phyloP scores from a whole-genome alignment of 2,888 invertebrate species.

The Phrixothrix hirtus region DNA sequence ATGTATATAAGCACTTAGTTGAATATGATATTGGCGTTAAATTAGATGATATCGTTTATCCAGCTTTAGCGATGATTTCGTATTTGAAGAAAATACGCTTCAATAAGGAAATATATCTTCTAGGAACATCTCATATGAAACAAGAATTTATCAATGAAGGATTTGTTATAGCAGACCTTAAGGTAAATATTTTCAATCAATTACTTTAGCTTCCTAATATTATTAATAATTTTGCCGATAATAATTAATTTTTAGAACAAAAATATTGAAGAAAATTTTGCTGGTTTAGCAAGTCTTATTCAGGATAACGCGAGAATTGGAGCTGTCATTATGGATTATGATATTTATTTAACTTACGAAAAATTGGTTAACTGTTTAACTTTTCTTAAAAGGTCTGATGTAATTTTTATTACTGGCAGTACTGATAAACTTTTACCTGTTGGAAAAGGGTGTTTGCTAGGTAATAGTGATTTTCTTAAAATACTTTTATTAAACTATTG shows the following conservation, averaged over 20 bases:
- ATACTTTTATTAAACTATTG: neutral
- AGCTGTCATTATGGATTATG: conserved; percentile 63
- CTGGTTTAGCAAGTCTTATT: conserved; percentile 29
- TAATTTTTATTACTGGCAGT: conserved; percentile 59
- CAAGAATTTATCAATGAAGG: conserved; percentile 7
- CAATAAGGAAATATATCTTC: conserved; percentile 5
- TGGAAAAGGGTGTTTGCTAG: neutral
- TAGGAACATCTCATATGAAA: conserved; percentile 6
- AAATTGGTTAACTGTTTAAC: conserved; percentile 59
- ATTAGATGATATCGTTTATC: conserved; percentile 3
- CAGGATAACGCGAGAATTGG: conserved; percentile 58
- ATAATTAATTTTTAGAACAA: too few relatives aligned
- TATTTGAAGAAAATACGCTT: conserved; percentile 7
- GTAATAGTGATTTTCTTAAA: neutral
- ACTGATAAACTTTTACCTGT: conserved; percentile 48
- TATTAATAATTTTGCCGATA: too few relatives aligned
- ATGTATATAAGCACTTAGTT: neutral
- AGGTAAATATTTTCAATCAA: neutral
- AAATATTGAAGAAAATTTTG: neutral
- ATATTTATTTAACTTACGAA: conserved; percentile 58
- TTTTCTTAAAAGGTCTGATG: conserved; percentile 59
- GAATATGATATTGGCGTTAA: neutral
- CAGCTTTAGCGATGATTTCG: conserved; percentile 4
- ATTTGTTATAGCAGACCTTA: neutral
- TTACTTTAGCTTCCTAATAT: neutral